Conservation (phyloP, 1,140 invertebrate genomes). For the Cherax destructor region DNA sequence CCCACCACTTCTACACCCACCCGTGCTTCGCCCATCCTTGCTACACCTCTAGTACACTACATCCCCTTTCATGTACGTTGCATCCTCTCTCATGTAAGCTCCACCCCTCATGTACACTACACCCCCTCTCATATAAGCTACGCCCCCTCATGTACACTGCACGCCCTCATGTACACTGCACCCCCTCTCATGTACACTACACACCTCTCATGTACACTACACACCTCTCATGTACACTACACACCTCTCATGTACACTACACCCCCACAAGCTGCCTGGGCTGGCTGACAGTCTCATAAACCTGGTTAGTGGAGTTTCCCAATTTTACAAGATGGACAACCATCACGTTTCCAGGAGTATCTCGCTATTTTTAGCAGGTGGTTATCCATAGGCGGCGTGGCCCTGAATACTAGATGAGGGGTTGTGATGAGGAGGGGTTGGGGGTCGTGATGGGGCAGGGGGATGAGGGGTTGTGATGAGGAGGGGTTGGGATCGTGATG, state of each 20-base stretch:
- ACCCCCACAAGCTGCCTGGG: too few species aligned
- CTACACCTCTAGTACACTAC: not conserved
- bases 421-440: not conserved
- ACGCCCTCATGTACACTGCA: not conserved
- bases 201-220: too few species aligned
- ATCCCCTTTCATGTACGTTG: too few species aligned
- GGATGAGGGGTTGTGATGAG: not conserved
- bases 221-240: not conserved
- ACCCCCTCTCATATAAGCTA: not conserved
- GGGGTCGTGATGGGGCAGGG: not conserved
- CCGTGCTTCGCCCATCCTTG: not conserved
- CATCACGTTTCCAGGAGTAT: not conserved
- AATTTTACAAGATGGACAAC: not conserved
- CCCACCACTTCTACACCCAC: not conserved
- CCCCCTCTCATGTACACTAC: not conserved
- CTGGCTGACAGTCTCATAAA: too few species aligned
- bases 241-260: not conserved
- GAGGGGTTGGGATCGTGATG: not conserved
- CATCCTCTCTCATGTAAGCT: not conserved
- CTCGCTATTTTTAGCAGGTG: not conserved
- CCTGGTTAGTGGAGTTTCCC: slow-evolving; percentile 19
- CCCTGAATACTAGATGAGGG: not conserved
- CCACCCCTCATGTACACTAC: not conserved
- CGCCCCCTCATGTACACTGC: not conserved
- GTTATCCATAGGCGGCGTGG: slow-evolving; percentile 19